Conservation (phyloP, 2,113 vertebrate species). For the Syngnathus floridae region DNA sequence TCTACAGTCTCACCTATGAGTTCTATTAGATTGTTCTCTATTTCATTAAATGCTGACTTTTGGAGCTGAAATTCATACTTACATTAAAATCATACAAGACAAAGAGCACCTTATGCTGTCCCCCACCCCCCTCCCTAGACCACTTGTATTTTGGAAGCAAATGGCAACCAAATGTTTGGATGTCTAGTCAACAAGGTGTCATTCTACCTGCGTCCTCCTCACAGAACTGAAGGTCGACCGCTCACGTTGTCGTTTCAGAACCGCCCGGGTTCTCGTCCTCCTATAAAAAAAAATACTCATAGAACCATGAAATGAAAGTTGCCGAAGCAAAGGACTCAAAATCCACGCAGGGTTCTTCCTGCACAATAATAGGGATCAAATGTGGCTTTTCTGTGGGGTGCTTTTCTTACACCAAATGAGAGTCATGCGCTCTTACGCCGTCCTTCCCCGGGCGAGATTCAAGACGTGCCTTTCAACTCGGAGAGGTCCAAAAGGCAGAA, state of each 20-base stretch:
- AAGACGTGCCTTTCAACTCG: neutral
- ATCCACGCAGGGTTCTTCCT: conserved; percentile 29
- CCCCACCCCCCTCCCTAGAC: conserved; percentile 20
- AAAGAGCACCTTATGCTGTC: conserved; percentile 57
- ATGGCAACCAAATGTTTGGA: conserved; percentile 42
- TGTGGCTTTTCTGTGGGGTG: conserved; percentile 12
- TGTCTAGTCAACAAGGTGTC: neutral
- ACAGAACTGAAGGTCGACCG: neutral
- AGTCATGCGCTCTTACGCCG: neutral
- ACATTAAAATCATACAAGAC: conserved; percentile 51
- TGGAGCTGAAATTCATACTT: conserved; percentile 49
- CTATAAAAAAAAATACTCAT: conserved; percentile 20
- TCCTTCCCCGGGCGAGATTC: conserved; percentile 9
- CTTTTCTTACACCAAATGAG: neutral
- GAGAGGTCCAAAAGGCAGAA: conserved; percentile 3
- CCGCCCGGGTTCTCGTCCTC: neutral
- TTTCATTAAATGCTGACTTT: conserved; percentile 44
- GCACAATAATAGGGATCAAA: conserved; percentile 45
- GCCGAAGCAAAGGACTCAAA: conserved; percentile 32
- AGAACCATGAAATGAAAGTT: conserved; percentile 13
- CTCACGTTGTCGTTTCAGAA: neutral
- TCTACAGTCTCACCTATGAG: conserved; percentile 52
- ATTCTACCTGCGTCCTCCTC: neutral
- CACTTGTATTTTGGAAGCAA: conserved; percentile 49
- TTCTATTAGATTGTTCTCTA: conserved; percentile 60